Conservation (phyloP, 2,888 invertebrate species). For the Nycteola revayana region DNA sequence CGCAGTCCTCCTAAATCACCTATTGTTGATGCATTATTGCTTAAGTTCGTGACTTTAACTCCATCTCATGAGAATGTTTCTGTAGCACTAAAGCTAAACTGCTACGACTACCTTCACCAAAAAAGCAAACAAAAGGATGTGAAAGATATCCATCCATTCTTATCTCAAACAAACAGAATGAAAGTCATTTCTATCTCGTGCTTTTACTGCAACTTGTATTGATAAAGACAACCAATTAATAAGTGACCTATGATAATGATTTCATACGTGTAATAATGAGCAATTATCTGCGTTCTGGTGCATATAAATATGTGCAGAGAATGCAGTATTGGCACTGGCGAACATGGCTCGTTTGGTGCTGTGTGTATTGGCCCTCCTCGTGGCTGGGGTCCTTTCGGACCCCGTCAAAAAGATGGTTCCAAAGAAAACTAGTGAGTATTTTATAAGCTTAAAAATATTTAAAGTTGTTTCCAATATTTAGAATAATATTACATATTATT, state of each 20-base stretch:
- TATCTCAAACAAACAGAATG: constrained; percentile 14
- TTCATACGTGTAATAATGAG: constrained; percentile 7
- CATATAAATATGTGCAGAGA: constrained; percentile 42
- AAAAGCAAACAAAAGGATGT: constrained; percentile 9
- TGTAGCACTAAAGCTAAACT: constrained; percentile 4
- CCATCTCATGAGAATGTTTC: constrained; percentile 18
- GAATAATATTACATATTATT: too few species aligned
- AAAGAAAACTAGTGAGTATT: constrained; percentile 58
- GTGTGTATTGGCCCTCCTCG: constrained; percentile 53
- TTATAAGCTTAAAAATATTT: neutral
- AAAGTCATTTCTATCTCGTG: constrained; percentile 19
- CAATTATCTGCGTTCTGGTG: constrained; percentile 18
- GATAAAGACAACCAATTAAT: constrained; percentile 20
- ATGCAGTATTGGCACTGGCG: constrained; percentile 36
- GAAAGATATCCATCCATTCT: constrained; percentile 14
- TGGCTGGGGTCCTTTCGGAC: constrained; percentile 58
- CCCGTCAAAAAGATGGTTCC: constrained; percentile 38
- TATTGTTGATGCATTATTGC: constrained; percentile 25
- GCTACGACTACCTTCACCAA: constrained; percentile 8
- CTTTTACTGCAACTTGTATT: constrained; percentile 21
- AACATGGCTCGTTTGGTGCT: constrained; percentile 62
- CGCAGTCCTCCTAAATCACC: constrained; percentile 20
- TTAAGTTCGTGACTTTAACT: constrained; percentile 25
- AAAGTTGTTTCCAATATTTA: too few species aligned
- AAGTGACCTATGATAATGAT: constrained; percentile 30